A percentile compares a stretch with the other conserved stretches of the same genome.
Evolutionary conservation across 2,113 vertebrate species (phyloP).

Genomic region (Ictalurus punctatus): DNA sequence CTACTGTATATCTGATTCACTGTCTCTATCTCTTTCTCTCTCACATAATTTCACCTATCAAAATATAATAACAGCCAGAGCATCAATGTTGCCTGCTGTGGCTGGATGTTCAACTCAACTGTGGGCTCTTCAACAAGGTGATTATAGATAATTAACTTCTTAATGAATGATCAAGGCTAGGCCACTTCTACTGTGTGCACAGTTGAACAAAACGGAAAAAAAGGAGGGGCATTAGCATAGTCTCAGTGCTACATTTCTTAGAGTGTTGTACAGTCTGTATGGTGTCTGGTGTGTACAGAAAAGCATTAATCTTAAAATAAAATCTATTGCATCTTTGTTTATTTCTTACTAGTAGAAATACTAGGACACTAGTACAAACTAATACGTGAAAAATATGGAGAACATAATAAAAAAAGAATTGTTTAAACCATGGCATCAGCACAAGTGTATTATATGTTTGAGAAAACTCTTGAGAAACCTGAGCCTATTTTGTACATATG

Average conservation of each 20-base stretch:
- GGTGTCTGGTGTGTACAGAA: not conserved
- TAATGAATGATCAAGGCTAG: slow-evolving; percentile 36
- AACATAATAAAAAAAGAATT: not conserved
- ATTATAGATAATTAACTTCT: slow-evolving; percentile 48
- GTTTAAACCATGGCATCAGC: not conserved
- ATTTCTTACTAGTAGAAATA: not conserved
- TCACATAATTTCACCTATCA: not conserved
- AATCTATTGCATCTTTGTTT: not conserved
- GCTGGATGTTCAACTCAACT: slow-evolving; percentile 32
- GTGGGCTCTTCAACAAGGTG: slow-evolving; percentile 41
- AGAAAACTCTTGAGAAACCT: not conserved
- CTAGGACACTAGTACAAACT: not conserved
- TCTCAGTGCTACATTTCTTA: slow-evolving; percentile 2
- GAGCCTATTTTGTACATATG: not conserved
- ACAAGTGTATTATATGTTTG: no score
- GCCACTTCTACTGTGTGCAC: not conserved
- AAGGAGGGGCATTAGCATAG: not conserved
- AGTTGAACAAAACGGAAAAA: not conserved
- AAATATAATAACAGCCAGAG: slow-evolving; percentile 41
- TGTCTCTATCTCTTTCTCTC: not conserved
- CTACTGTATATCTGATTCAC: not conserved
- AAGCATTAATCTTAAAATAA: not conserved
- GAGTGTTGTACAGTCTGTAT: not conserved
- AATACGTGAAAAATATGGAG: not conserved
- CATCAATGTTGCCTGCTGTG: slow-evolving; percentile 57